phyloP scores from a whole-genome alignment of 1,140 invertebrate species.

The Apis laboriosa region DNA sequence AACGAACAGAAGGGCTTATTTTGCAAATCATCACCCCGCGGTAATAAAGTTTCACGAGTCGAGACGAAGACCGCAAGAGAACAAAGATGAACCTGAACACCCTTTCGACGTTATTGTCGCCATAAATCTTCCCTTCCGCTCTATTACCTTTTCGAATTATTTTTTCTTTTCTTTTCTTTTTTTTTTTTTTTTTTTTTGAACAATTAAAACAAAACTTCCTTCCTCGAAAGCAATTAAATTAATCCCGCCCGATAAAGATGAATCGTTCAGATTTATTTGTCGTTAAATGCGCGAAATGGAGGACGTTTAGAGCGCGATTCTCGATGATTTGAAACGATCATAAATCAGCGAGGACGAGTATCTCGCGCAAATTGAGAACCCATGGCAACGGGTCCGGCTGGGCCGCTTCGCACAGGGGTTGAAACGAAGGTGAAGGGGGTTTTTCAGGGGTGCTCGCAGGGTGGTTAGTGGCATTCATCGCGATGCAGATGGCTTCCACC shows the following conservation, averaged over 20 bases:
- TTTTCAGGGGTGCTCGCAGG: constrained; percentile 64
- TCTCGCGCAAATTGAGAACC: constrained; percentile 73
- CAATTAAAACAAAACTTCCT: too few relatives aligned
- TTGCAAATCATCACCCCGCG: constrained; percentile 77
- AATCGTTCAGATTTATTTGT: background rate
- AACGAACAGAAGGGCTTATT: constrained; percentile 76
- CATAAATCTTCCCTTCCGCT: background rate
- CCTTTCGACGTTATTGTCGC: constrained; percentile 12
- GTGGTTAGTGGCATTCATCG: constrained; percentile 77
- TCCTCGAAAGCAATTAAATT: too few relatives aligned
- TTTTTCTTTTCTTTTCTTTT: background rate
- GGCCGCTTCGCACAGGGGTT: constrained; percentile 73
- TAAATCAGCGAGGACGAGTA: background rate
- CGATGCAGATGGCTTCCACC: constrained; percentile 80
- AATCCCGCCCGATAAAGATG: too few relatives aligned
- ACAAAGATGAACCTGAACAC: constrained; percentile 31
- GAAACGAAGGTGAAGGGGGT: constrained; percentile 70
- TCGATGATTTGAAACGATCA: constrained; percentile 5
- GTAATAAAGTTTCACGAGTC: constrained; percentile 59
- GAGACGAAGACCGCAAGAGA: constrained; percentile 30
- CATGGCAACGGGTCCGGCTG: constrained; percentile 72
- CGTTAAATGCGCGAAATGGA: background rate
- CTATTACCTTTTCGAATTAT: background rate
- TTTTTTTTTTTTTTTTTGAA: too few relatives aligned
- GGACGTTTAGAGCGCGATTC: background rate